Conservation (phyloP, 1,140 invertebrate genomes). For the Rhagoletis zephyria region DNA sequence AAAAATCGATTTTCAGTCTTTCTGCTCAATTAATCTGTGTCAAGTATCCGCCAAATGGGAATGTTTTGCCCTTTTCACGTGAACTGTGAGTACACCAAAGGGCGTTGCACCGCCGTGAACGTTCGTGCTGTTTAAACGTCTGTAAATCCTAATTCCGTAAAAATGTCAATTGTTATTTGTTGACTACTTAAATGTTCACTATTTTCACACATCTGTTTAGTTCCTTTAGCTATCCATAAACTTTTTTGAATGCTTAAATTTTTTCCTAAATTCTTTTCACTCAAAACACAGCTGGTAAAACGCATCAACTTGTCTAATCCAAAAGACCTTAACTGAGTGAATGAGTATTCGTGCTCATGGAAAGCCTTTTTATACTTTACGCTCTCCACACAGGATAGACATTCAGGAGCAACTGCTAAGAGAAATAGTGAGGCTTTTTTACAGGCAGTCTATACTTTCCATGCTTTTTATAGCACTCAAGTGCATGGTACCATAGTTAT, state of each 20-base stretch:
- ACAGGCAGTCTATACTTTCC: not conserved
- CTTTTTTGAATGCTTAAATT: not conserved
- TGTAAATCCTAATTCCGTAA: too few species aligned
- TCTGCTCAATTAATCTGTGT: conserved; percentile 44
- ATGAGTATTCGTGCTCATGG: not conserved
- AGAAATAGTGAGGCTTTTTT: not conserved
- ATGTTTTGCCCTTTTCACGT: conserved; percentile 11
- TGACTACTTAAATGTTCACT: not conserved
- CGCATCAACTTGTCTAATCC: not conserved
- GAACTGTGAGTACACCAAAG: conserved; percentile 34
- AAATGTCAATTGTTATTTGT: too few species aligned
- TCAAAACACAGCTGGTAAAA: not conserved
- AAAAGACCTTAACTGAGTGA: not conserved
- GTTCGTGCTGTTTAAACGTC: too few species aligned
- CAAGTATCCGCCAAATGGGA: conserved; percentile 32
- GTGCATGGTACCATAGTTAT: too few species aligned
- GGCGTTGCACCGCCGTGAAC: conserved; percentile 15
- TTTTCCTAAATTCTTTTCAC: conserved; percentile 16
- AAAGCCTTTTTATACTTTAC: not conserved
- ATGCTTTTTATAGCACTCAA: conserved; percentile 30
- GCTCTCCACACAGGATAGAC: conserved; percentile 36
- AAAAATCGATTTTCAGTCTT: conserved; percentile 45
- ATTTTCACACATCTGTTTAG: not conserved
- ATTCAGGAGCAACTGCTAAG: not conserved
- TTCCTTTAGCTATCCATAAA: not conserved